Conservation (phyloP, 2,888 invertebrate genomes). For the Ophonus ardosiacus region DNA sequence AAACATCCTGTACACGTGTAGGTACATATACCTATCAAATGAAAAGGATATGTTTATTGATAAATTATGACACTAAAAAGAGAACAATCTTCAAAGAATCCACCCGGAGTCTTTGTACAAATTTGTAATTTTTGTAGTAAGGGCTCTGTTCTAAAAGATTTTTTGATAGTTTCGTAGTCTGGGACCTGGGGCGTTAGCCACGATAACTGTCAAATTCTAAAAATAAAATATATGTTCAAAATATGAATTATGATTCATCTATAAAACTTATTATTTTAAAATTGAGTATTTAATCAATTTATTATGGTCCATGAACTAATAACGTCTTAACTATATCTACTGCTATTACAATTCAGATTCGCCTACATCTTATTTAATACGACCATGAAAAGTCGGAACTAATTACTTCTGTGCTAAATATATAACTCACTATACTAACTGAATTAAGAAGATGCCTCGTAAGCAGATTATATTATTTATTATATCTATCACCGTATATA, state of each 20-base stretch:
- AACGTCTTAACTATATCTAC: neutral
- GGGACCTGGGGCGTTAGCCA: too few relatives aligned
- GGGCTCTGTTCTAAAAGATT: too few relatives aligned
- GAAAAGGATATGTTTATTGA: too few relatives aligned
- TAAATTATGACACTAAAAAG: too few relatives aligned
- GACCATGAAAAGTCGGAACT: neutral
- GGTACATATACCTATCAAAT: too few relatives aligned
- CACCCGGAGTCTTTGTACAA: too few relatives aligned
- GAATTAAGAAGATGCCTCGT: neutral
- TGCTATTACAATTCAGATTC: neutral
- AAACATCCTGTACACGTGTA: too few relatives aligned
- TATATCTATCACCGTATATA: neutral
- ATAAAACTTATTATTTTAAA: neutral
- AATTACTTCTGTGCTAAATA: neutral
- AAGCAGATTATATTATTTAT: neutral
- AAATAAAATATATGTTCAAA: too few relatives aligned
- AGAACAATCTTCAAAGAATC: too few relatives aligned
- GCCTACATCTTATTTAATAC: neutral
- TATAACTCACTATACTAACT: neutral
- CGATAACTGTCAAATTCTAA: too few relatives aligned
- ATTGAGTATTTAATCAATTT: neutral
- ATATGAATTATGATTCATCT: neutral
- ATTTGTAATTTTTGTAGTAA: too few relatives aligned
- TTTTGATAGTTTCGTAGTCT: too few relatives aligned
- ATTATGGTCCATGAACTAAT: neutral